A percentile compares a stretch with the other conserved stretches of the same genome.
Evolutionary conservation across 2,888 invertebrate genomes (phyloP).

Genomic region (Melanargia galathea): DNA sequence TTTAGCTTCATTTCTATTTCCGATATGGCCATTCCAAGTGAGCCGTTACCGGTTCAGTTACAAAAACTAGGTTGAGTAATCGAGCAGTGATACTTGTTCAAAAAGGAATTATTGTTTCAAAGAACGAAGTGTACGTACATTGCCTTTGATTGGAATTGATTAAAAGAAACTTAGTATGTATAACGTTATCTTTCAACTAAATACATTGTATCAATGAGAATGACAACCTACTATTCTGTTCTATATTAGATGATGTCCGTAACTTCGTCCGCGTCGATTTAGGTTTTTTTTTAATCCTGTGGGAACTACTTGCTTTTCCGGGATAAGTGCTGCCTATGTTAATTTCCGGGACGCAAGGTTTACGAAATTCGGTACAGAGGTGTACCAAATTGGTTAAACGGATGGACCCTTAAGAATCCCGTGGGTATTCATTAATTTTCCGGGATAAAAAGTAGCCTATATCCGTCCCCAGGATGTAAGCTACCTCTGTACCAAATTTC

Average conservation of each 20-base stretch:
- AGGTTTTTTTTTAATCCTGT: too few species aligned
- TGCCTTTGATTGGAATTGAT: constrained; percentile 13
- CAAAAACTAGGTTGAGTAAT: constrained; percentile 37
- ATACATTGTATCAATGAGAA: background rate
- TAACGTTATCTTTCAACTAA: constrained; percentile 1
- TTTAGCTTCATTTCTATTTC: constrained; percentile 15
- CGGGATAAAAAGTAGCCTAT: too few species aligned
- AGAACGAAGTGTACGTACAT: constrained; percentile 28
- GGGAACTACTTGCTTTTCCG: too few species aligned
- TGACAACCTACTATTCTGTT: background rate
- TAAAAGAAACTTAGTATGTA: constrained; percentile 19
- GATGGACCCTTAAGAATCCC: too few species aligned
- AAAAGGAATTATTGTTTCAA: constrained; percentile 39
- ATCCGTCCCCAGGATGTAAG: too few species aligned
- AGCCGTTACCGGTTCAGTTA: constrained; percentile 28
- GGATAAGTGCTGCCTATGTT: too few species aligned
- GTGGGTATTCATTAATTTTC: too few species aligned
- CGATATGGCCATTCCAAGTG: constrained; percentile 41
- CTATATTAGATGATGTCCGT: background rate
- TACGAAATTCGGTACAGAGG: too few species aligned
- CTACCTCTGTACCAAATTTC: too few species aligned
- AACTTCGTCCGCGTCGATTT: too few species aligned
- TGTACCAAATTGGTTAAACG: too few species aligned
- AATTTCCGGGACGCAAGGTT: too few species aligned
- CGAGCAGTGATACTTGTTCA: constrained; percentile 31